Evolutionary conservation across 2,888 invertebrate genomes (phyloP).

Genomic region (Micoletzkya japonica): DNA sequence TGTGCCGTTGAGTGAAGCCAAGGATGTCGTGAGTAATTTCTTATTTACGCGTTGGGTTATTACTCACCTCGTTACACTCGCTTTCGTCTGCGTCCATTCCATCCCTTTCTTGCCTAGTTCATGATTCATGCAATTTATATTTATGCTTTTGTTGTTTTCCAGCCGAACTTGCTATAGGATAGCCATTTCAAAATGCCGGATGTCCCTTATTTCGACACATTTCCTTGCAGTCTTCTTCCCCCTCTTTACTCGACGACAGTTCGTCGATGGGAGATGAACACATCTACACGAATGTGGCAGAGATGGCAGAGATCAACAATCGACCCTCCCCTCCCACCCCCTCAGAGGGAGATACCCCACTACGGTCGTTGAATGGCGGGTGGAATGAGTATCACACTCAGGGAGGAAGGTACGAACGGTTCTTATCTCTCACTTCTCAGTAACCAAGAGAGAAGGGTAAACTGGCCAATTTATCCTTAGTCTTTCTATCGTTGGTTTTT

Average conservation of each 20-base stretch:
- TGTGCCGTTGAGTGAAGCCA: not conserved
- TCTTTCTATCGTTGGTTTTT: not conserved
- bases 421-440: not conserved
- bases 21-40: slow-evolving; percentile 1
- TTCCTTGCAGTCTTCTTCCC: not conserved
- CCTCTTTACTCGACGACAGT: not conserved
- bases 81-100: too few relatives aligned
- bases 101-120: too few relatives aligned
- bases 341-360: slow-evolving; percentile 1
- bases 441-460: not conserved
- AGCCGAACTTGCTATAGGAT: not conserved
- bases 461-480: not conserved
- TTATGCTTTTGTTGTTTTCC: not conserved
- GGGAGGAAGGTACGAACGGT: slow-evolving; percentile 8
- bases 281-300: slow-evolving; percentile 57
- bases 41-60: too few relatives aligned
- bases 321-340: slow-evolving; percentile 27
- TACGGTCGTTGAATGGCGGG: slow-evolving; percentile 24
- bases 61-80: too few relatives aligned
- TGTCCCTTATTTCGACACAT: not conserved
- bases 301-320: slow-evolving; percentile 51
- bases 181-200: not conserved
- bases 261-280: slow-evolving; percentile 33
- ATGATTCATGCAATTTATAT: too few relatives aligned
- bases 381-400: slow-evolving; percentile 26